Evolutionary conservation across 2,113 vertebrate species (phyloP), one percentile per base, ranked within the genome.

Genomic region (Silurus glanis): DNA sequence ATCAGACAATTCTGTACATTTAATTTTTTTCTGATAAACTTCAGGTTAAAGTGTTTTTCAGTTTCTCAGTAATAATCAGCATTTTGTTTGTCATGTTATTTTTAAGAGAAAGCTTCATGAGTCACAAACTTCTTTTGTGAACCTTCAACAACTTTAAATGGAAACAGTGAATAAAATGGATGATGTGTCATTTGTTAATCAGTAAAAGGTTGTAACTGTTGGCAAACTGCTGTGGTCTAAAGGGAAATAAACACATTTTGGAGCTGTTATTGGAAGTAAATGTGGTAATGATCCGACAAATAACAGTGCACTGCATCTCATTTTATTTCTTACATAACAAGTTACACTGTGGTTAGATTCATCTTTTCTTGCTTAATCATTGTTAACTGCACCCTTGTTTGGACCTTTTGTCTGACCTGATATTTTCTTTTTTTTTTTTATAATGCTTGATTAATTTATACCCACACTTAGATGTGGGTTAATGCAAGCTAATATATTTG

Each of bases 401-500:
- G 7, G 23, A 25, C 59, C 37, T 75, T 13, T 61, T 51, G 13
- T 25, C 19, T 84, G 71, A 75, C 23, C 82, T 61, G 6, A 84
- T 59, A 84, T 83, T 83, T 84, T 47, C 21, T 84, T 37, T 37
- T 37, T 37, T 37, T 37, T 19, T 74, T 28, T 56, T 10, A 10
- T 75, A 75, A 61, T 72, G 9, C 14, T 76, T 23, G 23, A 14
- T 9, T 84, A 25, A 66, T 75, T 8, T 51, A 62, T 76, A n/a
- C 80, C 19, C 21, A 83, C 25, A 74, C 53, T 59, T 21, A 84
- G 58, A 58, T 76, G 37, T 25, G 37, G 82, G 82, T 61, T 61
- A 75, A 61, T 74, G 45, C 72, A 84, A 51, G 47, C 45, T 75
- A 61, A 75, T 61, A 13, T 14, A 45, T 56, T 25, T 84, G 61